Percentiles rank a stretch among this genome's conserved stretches.
Conservation (phyloP, 2,888 invertebrate species). For the Pseudococcus longispinus region DNA sequence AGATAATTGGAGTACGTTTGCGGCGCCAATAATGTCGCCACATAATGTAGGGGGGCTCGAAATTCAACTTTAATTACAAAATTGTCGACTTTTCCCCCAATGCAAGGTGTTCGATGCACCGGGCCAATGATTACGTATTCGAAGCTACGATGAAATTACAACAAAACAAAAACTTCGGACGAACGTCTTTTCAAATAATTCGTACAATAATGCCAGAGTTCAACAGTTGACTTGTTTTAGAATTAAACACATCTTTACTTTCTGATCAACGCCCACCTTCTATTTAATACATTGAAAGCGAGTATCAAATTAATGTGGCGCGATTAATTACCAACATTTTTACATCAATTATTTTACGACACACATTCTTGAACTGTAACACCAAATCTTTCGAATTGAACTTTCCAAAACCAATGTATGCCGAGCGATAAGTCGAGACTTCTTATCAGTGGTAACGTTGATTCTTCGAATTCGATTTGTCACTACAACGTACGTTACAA, state of each 20-base stretch:
- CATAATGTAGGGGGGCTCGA: background rate
- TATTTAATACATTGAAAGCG: background rate
- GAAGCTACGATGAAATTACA: background rate
- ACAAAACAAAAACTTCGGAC: background rate
- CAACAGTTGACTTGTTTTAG: constrained; percentile 33
- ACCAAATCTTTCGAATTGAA: constrained; percentile 13
- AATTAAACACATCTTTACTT: constrained; percentile 27
- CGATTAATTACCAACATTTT: constrained; percentile 33
- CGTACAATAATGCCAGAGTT: background rate
- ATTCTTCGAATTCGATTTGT: constrained; percentile 1
- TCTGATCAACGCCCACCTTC: constrained; percentile 26
- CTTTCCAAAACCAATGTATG: constrained; percentile 10
- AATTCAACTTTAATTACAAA: constrained; percentile 21
- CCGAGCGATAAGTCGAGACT: background rate
- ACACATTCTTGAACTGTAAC: constrained; percentile 29
- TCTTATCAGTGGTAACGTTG: background rate
- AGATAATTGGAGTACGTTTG: constrained; percentile 44
- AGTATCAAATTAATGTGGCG: constrained; percentile 35
- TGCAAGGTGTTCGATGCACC: background rate
- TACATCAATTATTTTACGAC: constrained; percentile 33
- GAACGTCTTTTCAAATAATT: background rate
- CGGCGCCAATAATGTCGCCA: constrained; percentile 48
- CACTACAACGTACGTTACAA: background rate
- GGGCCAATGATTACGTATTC: background rate
- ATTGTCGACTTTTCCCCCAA: background rate